These are phyloP conservation scores for Cydia amplana DNA, from an alignment of 1,140 invertebrate genomes.

Conservation along the genomic window DNA sequence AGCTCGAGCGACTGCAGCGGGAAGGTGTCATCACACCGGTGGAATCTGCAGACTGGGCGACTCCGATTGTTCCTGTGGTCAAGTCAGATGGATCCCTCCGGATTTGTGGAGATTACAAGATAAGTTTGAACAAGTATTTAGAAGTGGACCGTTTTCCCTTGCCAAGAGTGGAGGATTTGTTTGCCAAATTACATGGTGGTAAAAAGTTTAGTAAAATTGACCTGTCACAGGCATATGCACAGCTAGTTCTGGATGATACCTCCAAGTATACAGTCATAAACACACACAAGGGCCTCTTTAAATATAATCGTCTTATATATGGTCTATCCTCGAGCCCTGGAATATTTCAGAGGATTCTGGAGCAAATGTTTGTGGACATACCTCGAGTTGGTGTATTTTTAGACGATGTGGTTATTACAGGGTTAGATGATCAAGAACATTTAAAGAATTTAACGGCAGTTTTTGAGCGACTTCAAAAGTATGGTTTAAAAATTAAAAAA, in stretches of 20 bases:
- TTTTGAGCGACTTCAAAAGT: conserved; percentile 10
- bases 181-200: conserved; percentile 39
- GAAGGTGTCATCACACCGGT: conserved; percentile 12
- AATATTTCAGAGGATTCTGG: conserved; percentile 29
- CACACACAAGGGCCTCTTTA: too few relatives aligned
- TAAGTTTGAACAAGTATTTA: conserved; percentile 52
- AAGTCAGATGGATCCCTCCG: too few relatives aligned
- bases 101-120: too few relatives aligned
- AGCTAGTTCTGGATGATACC: too few relatives aligned
- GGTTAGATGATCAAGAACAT: neutral
- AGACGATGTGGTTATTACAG: conserved; percentile 31
- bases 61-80: too few relatives aligned
- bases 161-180: conserved; percentile 52
- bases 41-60: too few relatives aligned
- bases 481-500: conserved; percentile 14
- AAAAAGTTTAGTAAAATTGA: conserved; percentile 31
- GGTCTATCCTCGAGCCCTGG: too few relatives aligned
- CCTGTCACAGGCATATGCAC: too few relatives aligned
- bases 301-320: too few relatives aligned
- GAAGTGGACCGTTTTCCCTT: conserved; percentile 54
- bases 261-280: too few relatives aligned
- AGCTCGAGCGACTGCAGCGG: conserved; percentile 20
- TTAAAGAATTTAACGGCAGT: neutral
- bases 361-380: conserved; percentile 24
- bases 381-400: neutral